phyloP scores from a whole-genome alignment of 2,113 vertebrate genomes.

The Salminus brasiliensis region DNA sequence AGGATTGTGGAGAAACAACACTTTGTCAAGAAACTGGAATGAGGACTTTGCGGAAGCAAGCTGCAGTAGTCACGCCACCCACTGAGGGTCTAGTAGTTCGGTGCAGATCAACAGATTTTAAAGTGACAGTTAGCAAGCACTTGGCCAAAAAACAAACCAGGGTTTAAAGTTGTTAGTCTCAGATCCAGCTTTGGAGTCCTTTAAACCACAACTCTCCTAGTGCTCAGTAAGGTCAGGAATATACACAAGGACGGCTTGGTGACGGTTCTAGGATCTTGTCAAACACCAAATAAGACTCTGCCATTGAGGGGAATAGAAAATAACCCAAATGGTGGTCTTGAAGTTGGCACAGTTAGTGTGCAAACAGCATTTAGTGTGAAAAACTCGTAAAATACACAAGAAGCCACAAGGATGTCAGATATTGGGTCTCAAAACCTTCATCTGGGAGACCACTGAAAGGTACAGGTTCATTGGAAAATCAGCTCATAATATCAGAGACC shows the following conservation, averaged over 20 bases:
- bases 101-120: background rate
- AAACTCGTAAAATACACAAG: background rate
- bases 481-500: background rate
- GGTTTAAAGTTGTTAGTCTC: background rate
- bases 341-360: background rate
- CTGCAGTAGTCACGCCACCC: conserved; percentile 16
- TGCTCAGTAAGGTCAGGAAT: background rate
- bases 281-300: background rate
- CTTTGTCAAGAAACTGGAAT: background rate
- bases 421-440: background rate
- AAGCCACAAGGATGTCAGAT: background rate
- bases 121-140: background rate
- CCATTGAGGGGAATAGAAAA: background rate
- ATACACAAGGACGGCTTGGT: background rate
- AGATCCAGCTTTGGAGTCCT: background rate
- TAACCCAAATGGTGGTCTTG: background rate
- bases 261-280: background rate
- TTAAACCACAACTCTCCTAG: background rate
- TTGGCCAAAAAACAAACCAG: background rate
- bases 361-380: background rate
- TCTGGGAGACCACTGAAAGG: background rate
- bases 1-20: background rate
- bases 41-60: conserved; percentile 10
- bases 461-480: background rate
- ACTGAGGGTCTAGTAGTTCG: conserved; percentile 12